Percentiles rank a stretch among this genome's conserved stretches.
phyloP scores from a whole-genome alignment of 2,888 invertebrate species.

The Mythimna ferrago region DNA sequence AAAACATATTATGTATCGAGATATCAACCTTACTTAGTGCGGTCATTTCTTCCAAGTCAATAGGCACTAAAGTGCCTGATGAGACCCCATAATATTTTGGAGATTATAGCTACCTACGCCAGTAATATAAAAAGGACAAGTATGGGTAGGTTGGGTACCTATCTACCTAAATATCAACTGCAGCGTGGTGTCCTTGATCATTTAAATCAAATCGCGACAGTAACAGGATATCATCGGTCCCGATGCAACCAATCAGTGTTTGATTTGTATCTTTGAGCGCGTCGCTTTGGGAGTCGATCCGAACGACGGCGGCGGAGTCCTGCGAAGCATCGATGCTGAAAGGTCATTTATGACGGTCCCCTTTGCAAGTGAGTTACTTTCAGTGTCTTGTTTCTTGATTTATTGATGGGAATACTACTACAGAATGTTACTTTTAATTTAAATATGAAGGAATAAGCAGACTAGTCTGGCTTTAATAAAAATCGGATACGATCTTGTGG shows the following conservation, averaged over 20 bases:
- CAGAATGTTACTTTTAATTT: background rate
- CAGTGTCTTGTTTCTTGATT: slow-evolving; percentile 42
- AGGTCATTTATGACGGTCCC: slow-evolving; percentile 17
- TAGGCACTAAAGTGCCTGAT: no score
- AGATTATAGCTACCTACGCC: no score
- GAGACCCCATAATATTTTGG: no score
- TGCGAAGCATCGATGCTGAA: slow-evolving; percentile 19
- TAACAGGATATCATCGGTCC: slow-evolving; percentile 70
- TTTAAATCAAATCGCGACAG: slow-evolving; percentile 58
- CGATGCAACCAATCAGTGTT: slow-evolving; percentile 77
- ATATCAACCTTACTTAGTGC: no score
- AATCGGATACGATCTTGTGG: no score
- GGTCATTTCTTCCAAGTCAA: no score
- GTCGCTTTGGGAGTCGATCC: slow-evolving; percentile 48
- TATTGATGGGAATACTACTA: background rate
- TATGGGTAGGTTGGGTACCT: background rate
- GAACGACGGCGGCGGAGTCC: background rate
- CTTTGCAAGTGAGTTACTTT: slow-evolving; percentile 19
- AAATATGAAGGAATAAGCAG: background rate
- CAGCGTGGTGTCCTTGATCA: slow-evolving; percentile 17
- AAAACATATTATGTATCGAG: no score
- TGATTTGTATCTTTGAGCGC: slow-evolving; percentile 65
- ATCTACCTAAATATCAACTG: background rate
- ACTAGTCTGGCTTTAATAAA: background rate
- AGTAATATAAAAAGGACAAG: no score